Conservation (phyloP, 2,888 invertebrate genomes). For the Netelia virgata region DNA sequence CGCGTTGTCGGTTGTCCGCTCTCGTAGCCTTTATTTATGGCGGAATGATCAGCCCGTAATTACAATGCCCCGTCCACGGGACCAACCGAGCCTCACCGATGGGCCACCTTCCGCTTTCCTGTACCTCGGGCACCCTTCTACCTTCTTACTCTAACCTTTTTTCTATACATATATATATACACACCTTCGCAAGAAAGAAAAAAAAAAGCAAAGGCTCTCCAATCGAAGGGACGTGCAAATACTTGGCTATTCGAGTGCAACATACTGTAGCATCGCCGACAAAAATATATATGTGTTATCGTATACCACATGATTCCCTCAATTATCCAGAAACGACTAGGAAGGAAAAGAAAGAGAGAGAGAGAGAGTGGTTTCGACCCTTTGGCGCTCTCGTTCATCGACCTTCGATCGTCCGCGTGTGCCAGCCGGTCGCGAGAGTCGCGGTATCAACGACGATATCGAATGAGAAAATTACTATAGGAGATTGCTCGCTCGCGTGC, state of each 20-base stretch:
- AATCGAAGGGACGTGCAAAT: constrained; percentile 46
- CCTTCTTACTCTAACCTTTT: constrained; percentile 4
- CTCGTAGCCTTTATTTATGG: constrained; percentile 80
- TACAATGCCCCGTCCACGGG: constrained; percentile 77
- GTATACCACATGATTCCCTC: constrained; percentile 41
- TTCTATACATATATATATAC: too few relatives aligned
- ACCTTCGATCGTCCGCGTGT: constrained; percentile 48
- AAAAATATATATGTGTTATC: constrained; percentile 12
- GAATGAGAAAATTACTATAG: constrained; percentile 58
- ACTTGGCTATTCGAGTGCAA: constrained; percentile 46
- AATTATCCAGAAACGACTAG: constrained; percentile 62
- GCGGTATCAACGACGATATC: constrained; percentile 43
- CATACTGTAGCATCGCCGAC: constrained; percentile 18
- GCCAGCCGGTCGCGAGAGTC: neutral
- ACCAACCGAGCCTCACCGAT: constrained; percentile 68
- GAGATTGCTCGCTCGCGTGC: constrained; percentile 52
- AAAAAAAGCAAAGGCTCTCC: constrained; percentile 27
- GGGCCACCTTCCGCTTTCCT: constrained; percentile 75
- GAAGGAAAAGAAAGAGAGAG: constrained; percentile 37
- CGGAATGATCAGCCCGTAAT: constrained; percentile 82
- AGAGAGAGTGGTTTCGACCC: constrained; percentile 43
- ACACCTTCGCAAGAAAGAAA: neutral
- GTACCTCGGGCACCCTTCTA: constrained; percentile 61
- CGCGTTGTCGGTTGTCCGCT: constrained; percentile 62
- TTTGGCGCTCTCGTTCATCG: constrained; percentile 53